Percentiles rank a stretch among this genome's conserved stretches.
phyloP scores from a whole-genome alignment of 2,888 invertebrate species.

The Lepidonotus clava region DNA sequence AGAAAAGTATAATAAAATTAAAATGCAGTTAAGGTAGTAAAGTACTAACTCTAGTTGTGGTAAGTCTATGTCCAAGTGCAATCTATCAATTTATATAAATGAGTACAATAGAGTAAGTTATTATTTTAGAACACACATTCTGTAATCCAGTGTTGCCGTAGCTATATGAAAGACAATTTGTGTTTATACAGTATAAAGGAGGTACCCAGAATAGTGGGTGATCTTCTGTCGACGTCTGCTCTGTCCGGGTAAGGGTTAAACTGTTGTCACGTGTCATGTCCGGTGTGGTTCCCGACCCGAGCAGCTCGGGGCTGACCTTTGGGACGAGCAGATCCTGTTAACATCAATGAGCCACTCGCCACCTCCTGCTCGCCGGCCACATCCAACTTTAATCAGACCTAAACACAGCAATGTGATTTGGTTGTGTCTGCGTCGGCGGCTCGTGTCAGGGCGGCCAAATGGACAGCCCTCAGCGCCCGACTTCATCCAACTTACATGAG shows the following conservation, averaged over 20 bases:
- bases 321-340: conserved; percentile 34
- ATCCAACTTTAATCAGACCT: conserved; percentile 30
- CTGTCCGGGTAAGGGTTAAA: neutral
- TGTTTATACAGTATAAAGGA: too few species aligned
- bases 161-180: too few species aligned
- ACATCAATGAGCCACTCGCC: conserved; percentile 40
- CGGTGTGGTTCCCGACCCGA: neutral
- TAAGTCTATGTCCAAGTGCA: too few species aligned
- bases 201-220: too few species aligned
- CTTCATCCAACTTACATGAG: conserved; percentile 36
- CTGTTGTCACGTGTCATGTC: too few species aligned
- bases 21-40: too few species aligned
- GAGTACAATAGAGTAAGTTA: too few species aligned
- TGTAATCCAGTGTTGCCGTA: too few species aligned
- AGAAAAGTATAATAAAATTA: too few species aligned
- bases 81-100: too few species aligned
- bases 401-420: conserved; percentile 49
- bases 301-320: conserved; percentile 6
- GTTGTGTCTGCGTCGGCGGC: neutral
- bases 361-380: conserved; percentile 9
- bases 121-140: too few species aligned
- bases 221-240: neutral
- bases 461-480: neutral
- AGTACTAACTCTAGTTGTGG: too few species aligned
- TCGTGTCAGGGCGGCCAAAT: neutral